phyloP scores from a whole-genome alignment of 53 echinoderm and acorn worm genomes.

The Paelopatides confundens region DNA sequence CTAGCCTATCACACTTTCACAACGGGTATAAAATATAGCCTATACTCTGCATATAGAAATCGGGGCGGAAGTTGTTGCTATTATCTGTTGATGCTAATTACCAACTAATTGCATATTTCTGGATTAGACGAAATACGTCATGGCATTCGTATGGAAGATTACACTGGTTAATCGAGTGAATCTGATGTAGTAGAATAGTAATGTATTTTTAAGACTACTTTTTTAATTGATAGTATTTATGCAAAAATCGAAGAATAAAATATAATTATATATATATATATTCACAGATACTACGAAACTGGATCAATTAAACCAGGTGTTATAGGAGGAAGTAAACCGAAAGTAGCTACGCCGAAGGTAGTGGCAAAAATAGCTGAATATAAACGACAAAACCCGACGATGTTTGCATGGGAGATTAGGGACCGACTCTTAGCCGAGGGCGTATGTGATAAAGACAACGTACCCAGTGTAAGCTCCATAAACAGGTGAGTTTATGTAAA shows the following conservation, averaged over 20 bases:
- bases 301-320: slow-evolving; percentile 97
- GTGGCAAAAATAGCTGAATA: slow-evolving; percentile 96
- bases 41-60: too few species aligned
- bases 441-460: slow-evolving; percentile 98
- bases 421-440: slow-evolving; percentile 93
- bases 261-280: neutral
- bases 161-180: too few species aligned
- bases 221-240: neutral
- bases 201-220: neutral
- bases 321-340: slow-evolving; percentile 98
- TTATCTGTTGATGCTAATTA: too few species aligned
- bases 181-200: neutral
- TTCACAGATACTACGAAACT: slow-evolving; percentile 92
- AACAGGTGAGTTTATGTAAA: slow-evolving; percentile 76
- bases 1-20: too few species aligned
- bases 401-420: slow-evolving; percentile 99
- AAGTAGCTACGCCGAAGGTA: slow-evolving; percentile 97
- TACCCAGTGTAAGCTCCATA: slow-evolving; percentile 98
- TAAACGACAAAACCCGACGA: slow-evolving; percentile 98
- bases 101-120: too few species aligned
- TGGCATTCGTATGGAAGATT: too few species aligned
- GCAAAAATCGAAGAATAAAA: too few species aligned
- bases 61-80: too few species aligned
- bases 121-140: too few species aligned
- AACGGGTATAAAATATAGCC: too few species aligned